These are phyloP conservation scores for Oryzias curvinotus DNA, from an alignment of 2,113 vertebrate species.

Conservation along the genomic window DNA sequence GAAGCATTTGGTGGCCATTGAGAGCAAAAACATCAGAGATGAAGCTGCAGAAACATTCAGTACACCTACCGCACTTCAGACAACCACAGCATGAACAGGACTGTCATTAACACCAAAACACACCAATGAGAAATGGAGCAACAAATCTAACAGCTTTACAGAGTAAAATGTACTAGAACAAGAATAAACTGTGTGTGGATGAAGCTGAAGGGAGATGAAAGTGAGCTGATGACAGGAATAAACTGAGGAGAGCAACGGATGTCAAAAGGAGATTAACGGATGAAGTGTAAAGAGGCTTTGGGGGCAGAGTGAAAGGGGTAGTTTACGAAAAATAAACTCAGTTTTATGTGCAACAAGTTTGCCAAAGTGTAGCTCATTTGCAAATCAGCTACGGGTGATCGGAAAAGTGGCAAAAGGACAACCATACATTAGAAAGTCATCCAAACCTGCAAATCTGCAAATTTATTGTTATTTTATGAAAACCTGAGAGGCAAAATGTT, in stretches of 20 bases:
- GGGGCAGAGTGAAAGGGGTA: slow-evolving; percentile 25
- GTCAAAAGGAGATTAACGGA: slow-evolving; percentile 52
- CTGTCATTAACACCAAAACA: background rate
- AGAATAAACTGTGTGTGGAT: slow-evolving; percentile 20
- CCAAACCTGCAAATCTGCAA: no score
- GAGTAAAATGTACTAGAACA: background rate
- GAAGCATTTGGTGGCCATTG: slow-evolving; percentile 46
- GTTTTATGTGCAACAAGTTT: slow-evolving; percentile 3
- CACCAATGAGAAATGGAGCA: background rate
- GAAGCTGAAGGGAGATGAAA: slow-evolving; percentile 32
- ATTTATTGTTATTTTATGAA: no score
- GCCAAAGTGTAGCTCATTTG: no score
- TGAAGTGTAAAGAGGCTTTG: slow-evolving; percentile 41
- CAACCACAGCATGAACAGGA: slow-evolving; percentile 10
- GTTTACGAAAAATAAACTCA: slow-evolving; percentile 16
- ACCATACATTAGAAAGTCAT: no score
- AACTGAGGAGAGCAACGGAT: slow-evolving; percentile 30
- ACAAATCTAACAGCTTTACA: background rate
- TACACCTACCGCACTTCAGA: slow-evolving; percentile 44
- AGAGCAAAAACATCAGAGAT: slow-evolving; percentile 52
- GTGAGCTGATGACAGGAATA: slow-evolving; percentile 42
- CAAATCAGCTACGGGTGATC: no score
- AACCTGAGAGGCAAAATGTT: no score
- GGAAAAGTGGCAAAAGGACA: no score
- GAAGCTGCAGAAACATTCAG: slow-evolving; percentile 33